Conservation (phyloP, 2,113 vertebrate genomes). For the Sporophila hypoxantha region DNA sequence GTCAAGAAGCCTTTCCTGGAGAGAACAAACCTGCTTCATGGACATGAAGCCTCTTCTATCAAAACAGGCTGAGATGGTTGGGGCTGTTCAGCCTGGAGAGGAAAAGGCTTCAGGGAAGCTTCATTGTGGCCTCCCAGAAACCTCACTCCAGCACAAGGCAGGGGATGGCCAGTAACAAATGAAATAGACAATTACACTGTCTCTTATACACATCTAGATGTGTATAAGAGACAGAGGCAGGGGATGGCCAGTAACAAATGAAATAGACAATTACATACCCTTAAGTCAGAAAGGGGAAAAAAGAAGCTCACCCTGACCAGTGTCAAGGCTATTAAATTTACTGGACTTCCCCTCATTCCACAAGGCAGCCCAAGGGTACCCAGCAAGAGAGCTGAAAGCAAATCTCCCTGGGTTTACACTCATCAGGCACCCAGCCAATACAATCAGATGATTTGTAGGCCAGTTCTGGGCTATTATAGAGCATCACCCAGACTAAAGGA, state of each 20-base stretch:
- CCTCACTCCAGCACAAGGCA: background rate
- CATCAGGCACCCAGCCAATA: background rate
- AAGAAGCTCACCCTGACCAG: background rate
- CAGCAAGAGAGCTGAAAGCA: background rate
- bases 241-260: background rate
- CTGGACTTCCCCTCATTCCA: background rate
- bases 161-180: background rate
- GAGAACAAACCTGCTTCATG: background rate
- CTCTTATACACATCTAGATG: no score
- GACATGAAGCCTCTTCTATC: background rate
- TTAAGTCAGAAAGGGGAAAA: background rate
- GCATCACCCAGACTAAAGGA: background rate
- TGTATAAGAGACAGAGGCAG: no score
- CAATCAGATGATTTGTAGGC: slow-evolving; percentile 20
- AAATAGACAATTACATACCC: background rate
- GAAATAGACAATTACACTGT: no score
- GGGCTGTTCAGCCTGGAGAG: background rate
- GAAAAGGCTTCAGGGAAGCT: background rate
- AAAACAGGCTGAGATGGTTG: background rate
- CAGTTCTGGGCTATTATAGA: background rate
- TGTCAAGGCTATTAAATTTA: background rate
- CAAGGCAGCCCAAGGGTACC: background rate
- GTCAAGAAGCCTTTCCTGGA: background rate
- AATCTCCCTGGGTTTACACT: background rate
- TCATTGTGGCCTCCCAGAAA: background rate